A percentile compares a stretch with the other conserved stretches of the same genome.
Evolutionary conservation across 2,888 invertebrate genomes (phyloP).

Genomic region (Nephrotoma flavescens): DNA sequence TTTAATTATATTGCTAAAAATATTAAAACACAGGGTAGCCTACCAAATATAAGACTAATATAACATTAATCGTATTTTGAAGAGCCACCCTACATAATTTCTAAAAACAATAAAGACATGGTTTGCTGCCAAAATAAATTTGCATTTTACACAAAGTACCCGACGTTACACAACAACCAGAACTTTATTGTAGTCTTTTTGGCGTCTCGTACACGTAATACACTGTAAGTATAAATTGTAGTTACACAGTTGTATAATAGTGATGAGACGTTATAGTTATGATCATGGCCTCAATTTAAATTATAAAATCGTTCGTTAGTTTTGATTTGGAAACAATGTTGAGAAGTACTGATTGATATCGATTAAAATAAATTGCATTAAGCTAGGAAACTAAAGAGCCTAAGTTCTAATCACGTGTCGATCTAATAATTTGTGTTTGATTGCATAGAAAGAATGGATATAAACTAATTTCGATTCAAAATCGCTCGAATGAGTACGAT

Average conservation of each 20-base stretch:
- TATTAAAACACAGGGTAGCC: too few species aligned
- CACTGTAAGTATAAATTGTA: background rate
- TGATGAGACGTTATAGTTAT: background rate
- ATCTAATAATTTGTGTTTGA: too few species aligned
- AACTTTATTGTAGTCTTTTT: background rate
- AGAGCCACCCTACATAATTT: too few species aligned
- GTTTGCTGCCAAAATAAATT: background rate
- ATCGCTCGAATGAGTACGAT: too few species aligned
- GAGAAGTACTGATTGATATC: background rate
- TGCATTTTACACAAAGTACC: background rate
- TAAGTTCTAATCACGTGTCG: too few species aligned
- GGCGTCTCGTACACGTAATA: background rate
- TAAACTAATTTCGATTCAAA: too few species aligned
- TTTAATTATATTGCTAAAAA: background rate
- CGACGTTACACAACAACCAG: background rate
- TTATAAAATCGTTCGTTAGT: background rate
- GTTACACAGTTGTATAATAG: background rate
- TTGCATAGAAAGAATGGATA: too few species aligned
- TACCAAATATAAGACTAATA: background rate
- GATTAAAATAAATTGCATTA: too few species aligned
- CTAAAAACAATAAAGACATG: too few species aligned
- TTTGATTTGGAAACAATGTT: background rate
- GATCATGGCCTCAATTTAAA: background rate
- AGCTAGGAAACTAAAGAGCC: too few species aligned
- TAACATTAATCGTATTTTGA: too few species aligned